A percentile compares a stretch with the other conserved stretches of the same genome.
These are phyloP conservation scores for Lamellibrachia columna DNA, from an alignment of 2,888 invertebrate species.

Conservation along the genomic window DNA sequence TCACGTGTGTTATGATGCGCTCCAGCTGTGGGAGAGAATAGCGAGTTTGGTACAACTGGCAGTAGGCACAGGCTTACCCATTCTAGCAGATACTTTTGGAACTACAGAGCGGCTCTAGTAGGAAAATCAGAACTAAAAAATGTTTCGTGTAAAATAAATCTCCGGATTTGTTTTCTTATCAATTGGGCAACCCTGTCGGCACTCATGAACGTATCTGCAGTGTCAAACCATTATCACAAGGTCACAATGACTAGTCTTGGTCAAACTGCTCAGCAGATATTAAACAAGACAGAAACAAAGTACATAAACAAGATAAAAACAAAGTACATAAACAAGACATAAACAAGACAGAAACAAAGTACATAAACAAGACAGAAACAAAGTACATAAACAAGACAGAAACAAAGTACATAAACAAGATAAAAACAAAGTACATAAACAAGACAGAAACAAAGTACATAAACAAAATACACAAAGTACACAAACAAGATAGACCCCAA, in stretches of 20 bases:
- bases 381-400: not conserved
- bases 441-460: not conserved
- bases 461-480: not conserved
- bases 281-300: not conserved
- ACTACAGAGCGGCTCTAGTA: too few relatives aligned
- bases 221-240: too few relatives aligned
- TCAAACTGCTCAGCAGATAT: not conserved
- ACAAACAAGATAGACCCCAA: not conserved
- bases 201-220: too few relatives aligned
- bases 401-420: not conserved
- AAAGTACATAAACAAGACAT: not conserved
- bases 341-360: not conserved
- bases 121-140: too few relatives aligned
- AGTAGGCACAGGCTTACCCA: not conserved
- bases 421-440: not conserved
- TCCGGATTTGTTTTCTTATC: too few relatives aligned
- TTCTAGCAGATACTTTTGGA: too few relatives aligned
- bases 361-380: not conserved
- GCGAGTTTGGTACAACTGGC: not conserved
- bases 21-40: not conserved
- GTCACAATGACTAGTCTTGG: too few relatives aligned
- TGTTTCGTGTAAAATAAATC: too few relatives aligned
- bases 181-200: too few relatives aligned
- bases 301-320: not conserved
- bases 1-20: not conserved